Evolutionary conservation across 1,140 invertebrate genomes (phyloP), one percentile per base, ranked within the genome.

Genomic region (Mya arenaria): DNA sequence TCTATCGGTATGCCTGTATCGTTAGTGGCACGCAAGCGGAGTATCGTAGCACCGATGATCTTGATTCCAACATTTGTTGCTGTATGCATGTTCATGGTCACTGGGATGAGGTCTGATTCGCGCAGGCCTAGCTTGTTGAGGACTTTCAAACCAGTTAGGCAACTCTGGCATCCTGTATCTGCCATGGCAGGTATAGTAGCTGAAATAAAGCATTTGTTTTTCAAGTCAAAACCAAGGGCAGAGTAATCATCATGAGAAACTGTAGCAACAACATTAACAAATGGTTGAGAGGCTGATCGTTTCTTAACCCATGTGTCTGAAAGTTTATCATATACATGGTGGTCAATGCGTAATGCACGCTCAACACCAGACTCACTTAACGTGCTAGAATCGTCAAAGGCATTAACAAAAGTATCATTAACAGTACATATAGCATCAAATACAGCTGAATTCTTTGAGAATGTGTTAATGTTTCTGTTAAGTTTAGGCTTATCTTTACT

Each of bases 81-180:
- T 1, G 65, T 56, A 37, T 73, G 55, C 77, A 80, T 84, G 34
- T 58, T 36, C 66, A 80, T 79, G 5, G 48, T 84, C 25, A 84
- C 82, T 32, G 82, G 68, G 19, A 84, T 63, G 58, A 84, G 75
- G 58, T 84, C 56, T 55, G 19, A 19, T 68, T 65, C 44, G 30
- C 6, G 2, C 19, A 84, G 32, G 10, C 74, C 82, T 13, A 79
- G 28, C 4, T 25, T 15, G 28, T 72, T 17, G 2, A 72, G 13
- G 5, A 79, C 30, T 28, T 60, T 71, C 17, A 81, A 52, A 17
- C 75, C 36, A 8, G 69, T 63, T 17, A 74, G 69, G 39, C 77
- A 81, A n/a, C 68, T 81, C 48, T 84, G 78, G 58, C 77, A 84
- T 17, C 83, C 83, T 8, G 83, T 84, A 32, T 82, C 77, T 17